Evolutionary conservation across 2,113 vertebrate genomes (phyloP).

Genomic region (Axis porcinus): DNA sequence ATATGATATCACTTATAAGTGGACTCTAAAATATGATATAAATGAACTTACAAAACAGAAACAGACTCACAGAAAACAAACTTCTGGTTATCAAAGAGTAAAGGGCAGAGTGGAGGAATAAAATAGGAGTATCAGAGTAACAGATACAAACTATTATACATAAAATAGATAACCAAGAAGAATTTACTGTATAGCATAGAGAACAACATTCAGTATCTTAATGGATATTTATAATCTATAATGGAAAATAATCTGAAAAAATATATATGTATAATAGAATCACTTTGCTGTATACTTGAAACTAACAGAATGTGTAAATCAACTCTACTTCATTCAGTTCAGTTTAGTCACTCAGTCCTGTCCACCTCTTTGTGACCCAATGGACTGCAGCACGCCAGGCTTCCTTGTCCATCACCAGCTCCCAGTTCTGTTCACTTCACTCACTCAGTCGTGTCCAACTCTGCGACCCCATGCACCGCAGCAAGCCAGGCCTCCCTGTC

Average conservation of each 20-base stretch:
- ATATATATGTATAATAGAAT: not conserved
- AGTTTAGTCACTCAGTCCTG: not conserved
- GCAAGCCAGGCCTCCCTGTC: too few species aligned
- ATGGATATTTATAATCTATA: not conserved
- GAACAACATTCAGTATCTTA: not conserved
- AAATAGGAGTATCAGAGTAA: too few species aligned
- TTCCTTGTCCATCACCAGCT: not conserved
- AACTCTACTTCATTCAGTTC: not conserved
- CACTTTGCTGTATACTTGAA: not conserved
- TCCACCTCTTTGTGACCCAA: fast-evolving
- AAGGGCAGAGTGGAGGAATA: too few species aligned
- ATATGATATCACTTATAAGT: too few species aligned
- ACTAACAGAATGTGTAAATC: not conserved
- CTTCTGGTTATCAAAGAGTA: too few species aligned
- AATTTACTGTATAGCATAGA: not conserved
- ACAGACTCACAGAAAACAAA: too few species aligned
- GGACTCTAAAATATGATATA: too few species aligned
- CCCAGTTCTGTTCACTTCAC: too few species aligned
- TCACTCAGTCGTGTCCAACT: too few species aligned
- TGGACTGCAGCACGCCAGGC: not conserved
- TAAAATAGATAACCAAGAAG: not conserved
- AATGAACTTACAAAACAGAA: too few species aligned
- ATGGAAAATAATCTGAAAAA: not conserved
- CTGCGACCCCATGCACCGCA: too few species aligned
- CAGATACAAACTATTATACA: not conserved